A percentile compares a stretch with the other conserved stretches of the same genome.
Conservation (phyloP, 2,797 vertebrate species). For the Microctenopoma lineatum region DNA sequence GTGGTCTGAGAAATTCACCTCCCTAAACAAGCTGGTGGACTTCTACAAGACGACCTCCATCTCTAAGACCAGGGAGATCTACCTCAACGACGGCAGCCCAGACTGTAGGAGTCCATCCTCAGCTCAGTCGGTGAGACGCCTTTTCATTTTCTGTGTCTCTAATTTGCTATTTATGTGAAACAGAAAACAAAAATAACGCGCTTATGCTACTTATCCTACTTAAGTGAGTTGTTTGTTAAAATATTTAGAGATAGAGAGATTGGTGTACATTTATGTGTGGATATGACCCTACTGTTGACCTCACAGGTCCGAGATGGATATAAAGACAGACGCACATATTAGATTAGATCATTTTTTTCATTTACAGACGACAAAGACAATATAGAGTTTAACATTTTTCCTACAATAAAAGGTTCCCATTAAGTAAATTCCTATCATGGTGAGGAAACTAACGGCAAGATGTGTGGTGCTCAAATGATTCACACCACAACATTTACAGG, state of each 20-base stretch:
- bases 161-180: neutral
- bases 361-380: no score
- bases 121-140: slow-evolving; percentile 50
- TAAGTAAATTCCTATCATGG: no score
- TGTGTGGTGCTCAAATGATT: no score
- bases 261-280: no score
- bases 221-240: neutral
- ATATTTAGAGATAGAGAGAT: neutral
- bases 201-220: neutral
- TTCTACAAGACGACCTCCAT: slow-evolving; percentile 91
- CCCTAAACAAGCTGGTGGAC: slow-evolving; percentile 94
- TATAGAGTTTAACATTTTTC: no score
- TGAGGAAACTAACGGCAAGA: no score
- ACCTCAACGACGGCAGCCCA: slow-evolving; percentile 82
- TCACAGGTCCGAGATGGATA: no score
- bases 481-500: no score
- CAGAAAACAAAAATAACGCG: neutral
- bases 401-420: no score
- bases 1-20: slow-evolving; percentile 95
- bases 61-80: slow-evolving; percentile 92
- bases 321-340: no score
- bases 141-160: neutral
- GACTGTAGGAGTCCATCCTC: slow-evolving; percentile 30
- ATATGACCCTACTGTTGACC: no score
- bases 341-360: no score